Conservation (phyloP, 2,888 invertebrate genomes). For the Tubulanus polymorphus region DNA sequence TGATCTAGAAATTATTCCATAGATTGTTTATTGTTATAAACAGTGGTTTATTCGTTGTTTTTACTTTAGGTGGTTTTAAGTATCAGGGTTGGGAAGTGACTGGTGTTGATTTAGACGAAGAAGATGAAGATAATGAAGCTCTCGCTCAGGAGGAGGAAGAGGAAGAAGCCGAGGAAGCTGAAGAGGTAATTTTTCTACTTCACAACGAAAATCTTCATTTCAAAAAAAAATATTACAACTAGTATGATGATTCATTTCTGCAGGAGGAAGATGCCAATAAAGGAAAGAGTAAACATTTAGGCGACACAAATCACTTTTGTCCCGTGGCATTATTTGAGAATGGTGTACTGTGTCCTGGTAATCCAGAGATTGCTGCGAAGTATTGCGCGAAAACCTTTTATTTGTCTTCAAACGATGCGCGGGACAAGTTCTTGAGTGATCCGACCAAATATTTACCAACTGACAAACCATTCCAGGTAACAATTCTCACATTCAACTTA, state of each 20-base stretch:
- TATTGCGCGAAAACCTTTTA: constrained; percentile 51
- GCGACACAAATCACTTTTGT: constrained; percentile 52
- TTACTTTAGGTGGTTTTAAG: constrained; percentile 28
- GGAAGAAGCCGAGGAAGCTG: constrained; percentile 42
- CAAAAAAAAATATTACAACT: too few relatives aligned
- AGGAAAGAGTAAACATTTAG: constrained; percentile 48
- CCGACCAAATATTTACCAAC: constrained; percentile 42
- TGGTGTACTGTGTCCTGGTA: constrained; percentile 48
- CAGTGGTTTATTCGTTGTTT: too few relatives aligned
- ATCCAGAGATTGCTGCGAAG: constrained; percentile 47
- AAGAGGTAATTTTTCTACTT: constrained; percentile 7
- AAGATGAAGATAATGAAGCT: constrained; percentile 46
- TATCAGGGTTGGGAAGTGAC: constrained; percentile 43
- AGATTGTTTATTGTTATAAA: too few relatives aligned
- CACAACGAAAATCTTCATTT: too few relatives aligned
- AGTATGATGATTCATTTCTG: constrained; percentile 1
- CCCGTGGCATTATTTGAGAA: constrained; percentile 49
- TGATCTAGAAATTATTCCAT: too few relatives aligned
- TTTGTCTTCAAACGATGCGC: constrained; percentile 40
- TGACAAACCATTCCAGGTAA: constrained; percentile 37
- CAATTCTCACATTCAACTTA: constrained; percentile 2
- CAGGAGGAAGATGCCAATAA: constrained; percentile 49
- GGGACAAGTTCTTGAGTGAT: constrained; percentile 44
- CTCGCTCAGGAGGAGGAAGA: constrained; percentile 41
- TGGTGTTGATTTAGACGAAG: constrained; percentile 49